Evolutionary conservation across 2,888 invertebrate genomes (phyloP), one percentile per base, ranked within the genome.

Genomic region (Caenorhabditis sinica): DNA sequence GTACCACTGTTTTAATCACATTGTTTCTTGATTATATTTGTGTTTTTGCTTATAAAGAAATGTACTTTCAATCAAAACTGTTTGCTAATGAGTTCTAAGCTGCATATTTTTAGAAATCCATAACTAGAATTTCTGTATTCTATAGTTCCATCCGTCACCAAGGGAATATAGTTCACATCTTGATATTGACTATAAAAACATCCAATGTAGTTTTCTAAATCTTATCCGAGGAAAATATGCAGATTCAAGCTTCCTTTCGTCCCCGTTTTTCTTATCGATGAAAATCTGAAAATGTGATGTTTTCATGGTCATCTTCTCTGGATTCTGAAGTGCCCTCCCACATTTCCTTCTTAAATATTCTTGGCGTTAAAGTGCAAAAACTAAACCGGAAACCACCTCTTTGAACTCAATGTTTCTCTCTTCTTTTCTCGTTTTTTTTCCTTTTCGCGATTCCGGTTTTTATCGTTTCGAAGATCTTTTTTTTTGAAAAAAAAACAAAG

Each of bases 341-440:
- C 61, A 30, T 49, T 36, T 17, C 58, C 25, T 13, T 30, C 30
- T 28, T 30, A 60, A 58, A 60, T 49, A 33, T 58, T 43, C 28
- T 23, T 17, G 40, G 49, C 49, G 49, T 49, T 15, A 56, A 58
- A 71, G 71, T 71, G 56, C 71, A 58, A 71, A 51, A 28, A 23
- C 28, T 51, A 56, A 66, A 76, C 58, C 76, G 68, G 68, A 76
- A 76, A 60, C 75, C 75, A 66, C 28, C 43, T 65, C n/a, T 30
- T 2, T 40, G 53, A 53, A 60, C 74, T 63, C 61, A 23, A 45
- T 45, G 30, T 66, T 75, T 75, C 56, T 60, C 13, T 20, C 28
- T n/a, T 71, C 25, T 71, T 45, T 53, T 66, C 11, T 23, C 20
- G 30, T 1, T 56, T 43, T 58, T 43, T 76, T 6, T 2, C 40